A percentile compares a stretch with the other conserved stretches of the same genome.
These are phyloP conservation scores for Tachina lurida DNA, from an alignment of 2,888 invertebrate species.

Conservation along the genomic window DNA sequence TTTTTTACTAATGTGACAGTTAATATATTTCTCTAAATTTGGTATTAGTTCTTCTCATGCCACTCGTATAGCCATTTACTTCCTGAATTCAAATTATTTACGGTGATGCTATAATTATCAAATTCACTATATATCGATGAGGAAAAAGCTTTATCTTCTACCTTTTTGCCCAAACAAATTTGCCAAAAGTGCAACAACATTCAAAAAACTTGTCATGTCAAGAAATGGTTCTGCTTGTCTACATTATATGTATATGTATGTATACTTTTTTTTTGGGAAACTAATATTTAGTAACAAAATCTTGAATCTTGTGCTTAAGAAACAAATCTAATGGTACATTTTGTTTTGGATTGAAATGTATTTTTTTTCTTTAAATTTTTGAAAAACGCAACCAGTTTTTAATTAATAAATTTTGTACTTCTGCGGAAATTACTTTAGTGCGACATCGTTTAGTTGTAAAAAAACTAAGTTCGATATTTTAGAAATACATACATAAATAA, in stretches of 20 bases:
- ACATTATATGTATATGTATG: too few relatives aligned
- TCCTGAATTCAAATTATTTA: not conserved
- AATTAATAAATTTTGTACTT: slow-evolving; percentile 74
- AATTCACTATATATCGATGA: not conserved
- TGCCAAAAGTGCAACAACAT: slow-evolving; percentile 49
- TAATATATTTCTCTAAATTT: too few relatives aligned
- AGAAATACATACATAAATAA: slow-evolving; percentile 22
- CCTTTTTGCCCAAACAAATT: slow-evolving; percentile 59
- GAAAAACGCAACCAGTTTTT: slow-evolving; percentile 78
- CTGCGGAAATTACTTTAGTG: slow-evolving; percentile 71
- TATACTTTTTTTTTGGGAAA: slow-evolving; percentile 38
- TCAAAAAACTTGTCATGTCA: slow-evolving; percentile 67
- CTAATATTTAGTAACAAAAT: slow-evolving; percentile 54
- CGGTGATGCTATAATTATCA: not conserved
- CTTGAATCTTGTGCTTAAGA: slow-evolving; percentile 36
- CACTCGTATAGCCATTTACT: too few relatives aligned
- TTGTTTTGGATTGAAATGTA: slow-evolving; percentile 38
- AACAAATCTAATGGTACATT: slow-evolving; percentile 40
- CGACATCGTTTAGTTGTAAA: slow-evolving; percentile 45
- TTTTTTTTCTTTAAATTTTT: slow-evolving; percentile 7
- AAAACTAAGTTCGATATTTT: slow-evolving; percentile 39
- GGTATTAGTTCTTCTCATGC: too few relatives aligned
- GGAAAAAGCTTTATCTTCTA: slow-evolving; percentile 58
- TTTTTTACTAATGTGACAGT: too few relatives aligned
- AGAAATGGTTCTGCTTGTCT: slow-evolving; percentile 65